A percentile compares a stretch with the other conserved stretches of the same genome.
Evolutionary conservation across 2,113 vertebrate species (phyloP).

Genomic region (Sinocyclocheilus maitianheensis): DNA sequence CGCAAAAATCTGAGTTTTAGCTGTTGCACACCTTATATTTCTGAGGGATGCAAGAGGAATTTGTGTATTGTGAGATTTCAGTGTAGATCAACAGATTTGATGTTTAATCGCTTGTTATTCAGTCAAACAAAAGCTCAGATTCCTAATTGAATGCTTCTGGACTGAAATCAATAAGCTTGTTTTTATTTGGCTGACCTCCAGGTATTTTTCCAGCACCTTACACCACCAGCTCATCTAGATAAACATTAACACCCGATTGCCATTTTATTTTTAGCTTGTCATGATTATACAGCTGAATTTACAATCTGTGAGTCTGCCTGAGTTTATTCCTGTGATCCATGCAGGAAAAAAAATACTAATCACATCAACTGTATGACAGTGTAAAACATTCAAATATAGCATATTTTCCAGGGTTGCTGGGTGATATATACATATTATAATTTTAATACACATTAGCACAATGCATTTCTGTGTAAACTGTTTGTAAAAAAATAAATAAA

Average conservation of each 20-base stretch:
- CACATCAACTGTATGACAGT: not conserved
- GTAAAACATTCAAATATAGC: not conserved
- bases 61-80: not conserved
- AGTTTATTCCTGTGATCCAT: not conserved
- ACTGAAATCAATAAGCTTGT: conserved; percentile 14
- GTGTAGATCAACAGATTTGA: not conserved
- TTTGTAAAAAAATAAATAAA: not conserved
- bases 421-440: not conserved
- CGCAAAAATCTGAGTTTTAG: conserved; percentile 58
- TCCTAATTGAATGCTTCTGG: not conserved
- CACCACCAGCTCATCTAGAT: conserved; percentile 23
- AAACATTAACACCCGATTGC: conserved; percentile 26
- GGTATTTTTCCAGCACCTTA: conserved; percentile 27
- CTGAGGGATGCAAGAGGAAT: not conserved
- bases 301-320: not conserved
- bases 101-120: not conserved
- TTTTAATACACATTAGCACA: not conserved
- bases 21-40: not conserved
- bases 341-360: not conserved
- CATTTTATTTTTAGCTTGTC: conserved; percentile 28
- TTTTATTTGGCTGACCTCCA: conserved; percentile 34
- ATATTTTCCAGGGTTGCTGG: not conserved
- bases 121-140: conserved; percentile 7
- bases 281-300: conserved; percentile 15
- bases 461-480: not conserved